These are phyloP conservation scores for Sarcophaga peregrina DNA, from an alignment of 1,140 invertebrate genomes.

Conservation along the genomic window DNA sequence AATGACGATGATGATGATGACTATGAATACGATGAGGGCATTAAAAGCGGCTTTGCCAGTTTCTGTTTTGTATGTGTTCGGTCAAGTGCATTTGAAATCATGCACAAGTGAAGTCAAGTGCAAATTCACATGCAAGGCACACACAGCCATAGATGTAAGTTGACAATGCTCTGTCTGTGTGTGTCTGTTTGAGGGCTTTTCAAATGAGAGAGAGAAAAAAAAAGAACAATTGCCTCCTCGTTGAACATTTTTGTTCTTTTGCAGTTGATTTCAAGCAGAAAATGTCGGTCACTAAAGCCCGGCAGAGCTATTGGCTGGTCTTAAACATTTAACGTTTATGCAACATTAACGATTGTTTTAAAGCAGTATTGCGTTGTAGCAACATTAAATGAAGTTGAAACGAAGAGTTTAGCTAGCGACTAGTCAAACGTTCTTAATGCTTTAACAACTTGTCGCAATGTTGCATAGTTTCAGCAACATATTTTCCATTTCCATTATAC, in stretches of 20 bases:
- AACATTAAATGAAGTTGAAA: constrained; percentile 25
- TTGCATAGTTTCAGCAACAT: background rate
- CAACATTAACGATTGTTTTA: background rate
- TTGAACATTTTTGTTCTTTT: background rate
- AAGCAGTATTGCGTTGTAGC: background rate
- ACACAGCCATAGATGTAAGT: background rate
- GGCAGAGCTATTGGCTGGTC: background rate
- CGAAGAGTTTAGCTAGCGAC: background rate
- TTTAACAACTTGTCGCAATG: background rate
- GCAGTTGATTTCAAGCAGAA: background rate
- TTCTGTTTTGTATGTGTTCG: background rate
- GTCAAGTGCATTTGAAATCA: constrained; percentile 19
- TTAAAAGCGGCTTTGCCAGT: background rate
- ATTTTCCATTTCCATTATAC: background rate
- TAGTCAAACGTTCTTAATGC: background rate
- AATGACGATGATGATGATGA: background rate
- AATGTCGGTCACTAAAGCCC: background rate
- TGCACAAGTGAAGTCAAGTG: constrained; percentile 24
- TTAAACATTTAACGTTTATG: background rate
- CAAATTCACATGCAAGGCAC: background rate
- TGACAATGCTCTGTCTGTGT: background rate
- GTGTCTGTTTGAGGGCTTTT: background rate
- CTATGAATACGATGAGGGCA: background rate
- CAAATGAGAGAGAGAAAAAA: background rate
- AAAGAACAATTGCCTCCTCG: background rate